phyloP scores from a whole-genome alignment of 1,140 invertebrate genomes.

The Drosophila leontia region DNA sequence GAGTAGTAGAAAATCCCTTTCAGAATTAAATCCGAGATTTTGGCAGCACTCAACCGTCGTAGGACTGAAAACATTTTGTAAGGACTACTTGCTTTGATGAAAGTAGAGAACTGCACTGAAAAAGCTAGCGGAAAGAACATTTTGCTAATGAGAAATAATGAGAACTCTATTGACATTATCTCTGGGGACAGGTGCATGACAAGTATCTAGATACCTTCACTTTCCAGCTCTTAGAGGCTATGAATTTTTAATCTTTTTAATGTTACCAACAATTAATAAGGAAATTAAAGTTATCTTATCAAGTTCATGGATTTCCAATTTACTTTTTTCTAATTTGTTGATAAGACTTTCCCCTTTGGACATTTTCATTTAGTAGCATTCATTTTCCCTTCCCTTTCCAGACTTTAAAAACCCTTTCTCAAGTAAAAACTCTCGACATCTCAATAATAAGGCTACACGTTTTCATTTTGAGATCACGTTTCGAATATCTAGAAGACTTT shows the following conservation, averaged over 20 bases:
- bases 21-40: slow-evolving; percentile 6
- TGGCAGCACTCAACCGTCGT: not conserved
- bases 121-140: not conserved
- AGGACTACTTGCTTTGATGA: not conserved
- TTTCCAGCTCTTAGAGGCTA: too few species aligned
- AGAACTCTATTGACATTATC: not conserved
- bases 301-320: not conserved
- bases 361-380: not conserved
- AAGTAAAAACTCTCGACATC: slow-evolving; percentile 10
- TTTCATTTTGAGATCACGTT: slow-evolving; percentile 43
- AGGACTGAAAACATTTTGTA: not conserved
- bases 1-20: not conserved
- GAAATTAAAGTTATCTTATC: not conserved
- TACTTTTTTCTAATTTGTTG: not conserved
- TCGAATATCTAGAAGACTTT: slow-evolving; percentile 28
- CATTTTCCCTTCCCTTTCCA: slow-evolving; percentile 2
- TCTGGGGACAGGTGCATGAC: not conserved
- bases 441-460: slow-evolving; percentile 34
- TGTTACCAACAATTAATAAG: too few species aligned
- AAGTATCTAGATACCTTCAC: slow-evolving; percentile 1
- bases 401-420: not conserved
- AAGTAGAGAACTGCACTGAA: not conserved
- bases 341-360: too few species aligned
- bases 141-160: not conserved
- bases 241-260: not conserved